A percentile compares a stretch with the other conserved stretches of the same genome.
These are phyloP conservation scores for Dicerorhinus sumatrensis DNA, from an alignment of 2,113 vertebrate species.

Conservation along the genomic window DNA sequence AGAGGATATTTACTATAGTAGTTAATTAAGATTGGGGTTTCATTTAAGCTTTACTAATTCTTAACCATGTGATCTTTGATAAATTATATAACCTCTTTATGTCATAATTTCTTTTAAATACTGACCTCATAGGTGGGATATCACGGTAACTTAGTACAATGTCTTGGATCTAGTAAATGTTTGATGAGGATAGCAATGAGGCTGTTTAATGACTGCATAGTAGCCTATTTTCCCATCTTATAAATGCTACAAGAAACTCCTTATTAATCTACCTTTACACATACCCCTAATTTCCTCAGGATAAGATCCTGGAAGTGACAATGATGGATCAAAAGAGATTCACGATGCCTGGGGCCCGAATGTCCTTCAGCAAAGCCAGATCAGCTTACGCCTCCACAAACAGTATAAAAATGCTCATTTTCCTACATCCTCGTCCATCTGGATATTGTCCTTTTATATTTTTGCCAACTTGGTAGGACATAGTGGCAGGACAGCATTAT, in stretches of 20 bases:
- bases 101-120: not conserved
- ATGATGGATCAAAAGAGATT: not conserved
- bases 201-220: not conserved
- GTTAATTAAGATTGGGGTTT: not conserved
- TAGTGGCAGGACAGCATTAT: not conserved
- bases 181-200: not conserved
- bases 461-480: not conserved
- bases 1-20: not conserved
- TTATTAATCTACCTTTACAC: not conserved
- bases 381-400: not conserved
- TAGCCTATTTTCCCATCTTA: not conserved
- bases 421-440: not conserved
- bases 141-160: not conserved
- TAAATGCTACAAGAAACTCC: not conserved
- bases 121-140: not conserved
- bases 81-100: not conserved
- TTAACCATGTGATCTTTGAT: not conserved
- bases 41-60: not conserved
- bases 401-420: not conserved
- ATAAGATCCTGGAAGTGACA: not conserved
- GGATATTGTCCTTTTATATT: not conserved
- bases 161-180: not conserved
- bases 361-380: not conserved
- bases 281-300: not conserved
- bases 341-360: not conserved